Base-by-base conservation (phyloP, 2,113 vertebrate species). In the Agapornis roseicollis region DNA sequence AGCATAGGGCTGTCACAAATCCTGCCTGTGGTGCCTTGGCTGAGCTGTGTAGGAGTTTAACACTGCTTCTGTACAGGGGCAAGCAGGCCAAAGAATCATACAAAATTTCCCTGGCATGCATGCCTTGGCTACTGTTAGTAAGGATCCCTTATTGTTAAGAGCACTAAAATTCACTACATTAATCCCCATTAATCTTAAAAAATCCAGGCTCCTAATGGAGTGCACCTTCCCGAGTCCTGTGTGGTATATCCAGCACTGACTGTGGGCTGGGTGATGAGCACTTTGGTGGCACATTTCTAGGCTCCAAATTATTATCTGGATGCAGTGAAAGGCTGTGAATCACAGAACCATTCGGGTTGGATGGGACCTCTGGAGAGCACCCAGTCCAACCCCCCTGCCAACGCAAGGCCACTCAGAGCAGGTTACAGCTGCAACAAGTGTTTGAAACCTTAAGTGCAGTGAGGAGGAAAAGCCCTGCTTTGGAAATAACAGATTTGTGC, bases 221-320 rank as follows among this genome's bases (percentile, higher is more conserved):
- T 56, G 41, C 27, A 80, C 53, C 61, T 76, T 90, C 15, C 46
- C 20, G 79, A 66, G 31, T 53, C 41, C 53, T 64, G 33, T 69
- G 37, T 15, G 31, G 20, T 49, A 37, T 31, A 11, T 23, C 22
- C 33, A 47, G 63, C 18, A 41, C 37, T 42, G 49, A 61, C 35
- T 0, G 0, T 5, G 52, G 31, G 31, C 31, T 79, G 33, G 25
- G 53, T 16, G 52, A 60, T 77, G 22, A 79, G 50, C 28, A 11
- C 25, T 89, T 87, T 65, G n/a, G 14, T 7, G 66, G 28, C 27
- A n/a, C 7, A 17, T 49, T 91, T 83, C 74, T 70, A 52, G 35
- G 33, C 33, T 89, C 39, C 17, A 68, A 31, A 13, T 52, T 39
- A 25, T 41, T 63, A 42, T 52, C 23, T 72, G n/a, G 42, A 18